phyloP scores from a whole-genome alignment of 2,888 invertebrate genomes.

The Nomada fucata region DNA sequence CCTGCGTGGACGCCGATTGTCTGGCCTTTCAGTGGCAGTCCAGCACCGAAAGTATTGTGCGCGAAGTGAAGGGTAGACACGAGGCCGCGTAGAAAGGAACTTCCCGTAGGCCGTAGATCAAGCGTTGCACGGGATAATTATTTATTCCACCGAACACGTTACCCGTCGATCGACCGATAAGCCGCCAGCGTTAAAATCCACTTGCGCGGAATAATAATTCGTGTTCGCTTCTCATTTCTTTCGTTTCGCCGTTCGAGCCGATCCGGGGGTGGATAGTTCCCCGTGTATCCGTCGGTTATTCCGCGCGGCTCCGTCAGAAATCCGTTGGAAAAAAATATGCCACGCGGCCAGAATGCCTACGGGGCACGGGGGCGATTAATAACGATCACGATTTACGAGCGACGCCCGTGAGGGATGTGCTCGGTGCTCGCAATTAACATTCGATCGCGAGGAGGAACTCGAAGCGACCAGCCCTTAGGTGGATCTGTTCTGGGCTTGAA shows the following conservation, averaged over 20 bases:
- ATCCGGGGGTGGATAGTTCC: too few relatives aligned
- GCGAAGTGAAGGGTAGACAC: constrained; percentile 75
- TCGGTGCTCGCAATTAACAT: constrained; percentile 3
- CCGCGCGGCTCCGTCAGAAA: not conserved
- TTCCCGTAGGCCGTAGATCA: constrained; percentile 71
- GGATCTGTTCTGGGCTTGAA: not conserved
- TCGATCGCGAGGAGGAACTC: not conserved
- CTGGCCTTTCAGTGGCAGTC: constrained; percentile 35
- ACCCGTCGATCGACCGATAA: constrained; percentile 31
- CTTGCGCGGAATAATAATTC: constrained; percentile 33
- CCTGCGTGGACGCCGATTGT: constrained; percentile 36
- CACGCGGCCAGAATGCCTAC: not conserved
- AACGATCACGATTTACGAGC: not conserved
- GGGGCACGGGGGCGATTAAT: not conserved
- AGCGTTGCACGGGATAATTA: constrained; percentile 75
- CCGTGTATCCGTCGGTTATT: not conserved
- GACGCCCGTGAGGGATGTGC: not conserved
- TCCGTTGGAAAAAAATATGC: not conserved
- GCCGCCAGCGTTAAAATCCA: constrained; percentile 35
- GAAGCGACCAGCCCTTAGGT: not conserved
- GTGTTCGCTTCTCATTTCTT: not conserved
- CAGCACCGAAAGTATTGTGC: constrained; percentile 65
- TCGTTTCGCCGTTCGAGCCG: not conserved
- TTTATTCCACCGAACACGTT: constrained; percentile 70
- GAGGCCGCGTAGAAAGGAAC: constrained; percentile 74